These are phyloP conservation scores for Laspeyria flexula DNA, from an alignment of 2,888 invertebrate species.

Conservation along the genomic window DNA sequence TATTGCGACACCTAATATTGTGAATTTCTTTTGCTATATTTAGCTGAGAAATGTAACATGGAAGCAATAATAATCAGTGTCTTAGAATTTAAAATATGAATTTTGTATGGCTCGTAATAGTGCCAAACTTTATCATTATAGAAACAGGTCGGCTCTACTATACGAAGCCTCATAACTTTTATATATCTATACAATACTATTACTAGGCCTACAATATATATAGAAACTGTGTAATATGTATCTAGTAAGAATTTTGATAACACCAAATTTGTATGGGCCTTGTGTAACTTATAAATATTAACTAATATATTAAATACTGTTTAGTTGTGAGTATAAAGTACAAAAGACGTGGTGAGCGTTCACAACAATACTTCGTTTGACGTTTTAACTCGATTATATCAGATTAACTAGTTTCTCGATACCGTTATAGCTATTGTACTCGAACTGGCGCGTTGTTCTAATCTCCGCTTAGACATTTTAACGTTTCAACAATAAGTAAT, in stretches of 20 bases:
- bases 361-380: slow-evolving; percentile 36
- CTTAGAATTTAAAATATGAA: slow-evolving; percentile 24
- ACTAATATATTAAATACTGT: slow-evolving; percentile 41
- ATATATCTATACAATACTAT: slow-evolving; percentile 33
- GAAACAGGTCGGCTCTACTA: slow-evolving; percentile 30
- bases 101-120: slow-evolving; percentile 30
- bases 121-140: slow-evolving; percentile 39
- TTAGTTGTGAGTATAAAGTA: slow-evolving; percentile 78
- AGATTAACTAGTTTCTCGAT: slow-evolving; percentile 18
- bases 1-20: slow-evolving; percentile 23
- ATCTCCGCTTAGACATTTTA: slow-evolving; percentile 3
- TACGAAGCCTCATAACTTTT: slow-evolving; percentile 30
- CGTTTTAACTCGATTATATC: slow-evolving; percentile 21
- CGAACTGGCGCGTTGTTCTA: slow-evolving; percentile 6
- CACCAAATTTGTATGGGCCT: slow-evolving; percentile 45
- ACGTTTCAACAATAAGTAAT: slow-evolving; percentile 17
- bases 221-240: slow-evolving; percentile 27
- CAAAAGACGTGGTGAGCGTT: slow-evolving; percentile 70
- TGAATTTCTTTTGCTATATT: slow-evolving; percentile 28
- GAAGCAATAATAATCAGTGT: slow-evolving; percentile 47
- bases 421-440: slow-evolving; percentile 12
- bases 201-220: slow-evolving; percentile 32
- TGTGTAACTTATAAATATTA: slow-evolving; percentile 55
- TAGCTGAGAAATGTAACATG: slow-evolving; percentile 27
- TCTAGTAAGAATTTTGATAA: slow-evolving; percentile 38